Evolutionary conservation across 2,113 vertebrate species (phyloP), one percentile per base, ranked within the genome.

Genomic region (Rana temporaria): DNA sequence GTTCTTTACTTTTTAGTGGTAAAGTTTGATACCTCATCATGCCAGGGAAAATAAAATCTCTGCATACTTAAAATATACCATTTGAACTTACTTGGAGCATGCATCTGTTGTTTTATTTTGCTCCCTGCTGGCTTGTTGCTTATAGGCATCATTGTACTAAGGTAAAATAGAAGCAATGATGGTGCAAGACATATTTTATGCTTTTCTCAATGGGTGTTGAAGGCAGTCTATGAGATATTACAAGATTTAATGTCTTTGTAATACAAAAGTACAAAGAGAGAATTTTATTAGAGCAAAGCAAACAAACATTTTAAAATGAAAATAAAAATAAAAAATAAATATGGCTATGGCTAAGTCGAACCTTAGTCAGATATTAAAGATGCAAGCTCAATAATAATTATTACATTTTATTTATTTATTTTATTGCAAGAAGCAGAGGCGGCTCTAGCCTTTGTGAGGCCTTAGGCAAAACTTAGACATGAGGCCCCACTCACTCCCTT

Each of bases 91-190:
- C 60, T 83, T 57, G 57, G 62, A 66, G 26, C 30, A 48, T 75
- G 70, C 63, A 59, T 75, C 63, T 82, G 80, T 82, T 74, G 30
- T 82, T 82, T 75, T 82, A 82, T 66, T 65, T 53, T 74, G 32
- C 63, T 75, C 16, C 80, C 66, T 59, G 80, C 70, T 82, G 80
- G 48, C 63, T 82, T 75, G 52, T 82, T 75, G 80, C 80, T 82
- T 60, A 20, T 52, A 82, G 80, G 80, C 71, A 67, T 75, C 34
- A 12, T 67, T 82, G 70, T 82, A 75, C 80, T 52, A 64, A 75
- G 70, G 75, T 66, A 42, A 82, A 82, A 75, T 59, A 67, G 55
- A 55, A 73, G 71, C 64, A 67, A 82, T 75, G 71, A 75, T 67
- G 15, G n/a, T 66, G 32, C 20, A 75, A 67, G 71, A 52, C 74